Base-by-base conservation (phyloP, 2,113 vertebrate genomes). In the Laterallus jamaicensis region DNA sequence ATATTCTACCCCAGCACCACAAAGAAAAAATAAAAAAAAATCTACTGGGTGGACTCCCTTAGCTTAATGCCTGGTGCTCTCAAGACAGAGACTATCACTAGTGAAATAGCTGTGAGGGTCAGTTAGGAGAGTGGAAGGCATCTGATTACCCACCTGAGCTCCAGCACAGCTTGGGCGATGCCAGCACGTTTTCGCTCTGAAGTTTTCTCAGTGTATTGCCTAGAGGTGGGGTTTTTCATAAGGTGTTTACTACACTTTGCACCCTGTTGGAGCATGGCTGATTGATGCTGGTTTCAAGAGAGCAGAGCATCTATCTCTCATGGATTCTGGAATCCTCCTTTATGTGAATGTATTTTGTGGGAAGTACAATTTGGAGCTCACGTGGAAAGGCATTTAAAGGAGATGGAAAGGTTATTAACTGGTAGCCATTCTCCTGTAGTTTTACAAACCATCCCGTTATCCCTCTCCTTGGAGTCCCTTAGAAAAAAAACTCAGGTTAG, bases 361-460 rank as follows among this genome's bases (percentile, higher is more conserved):
- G 60, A 88, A 86, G 37, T 49, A 54, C 21, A 69, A 69, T 73
- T 76, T 6, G 7, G 75, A 88, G 50, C 9, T 86, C 35, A 58
- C 25, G 7, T 7, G 11, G 37, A 66, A 44, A 88, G 18, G 29
- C 31, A 25, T 78, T 67, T 77, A 66, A 77, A 92, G 70, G 58
- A 85, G 31, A 71, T 74, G 35, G 21, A 88, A 85, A 55, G 49
- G 26, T 75, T 88, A 81, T 76, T 74, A 68, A 80, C 73, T 90
- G 0, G 0, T 32, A 68, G 47, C 42, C 55, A 19, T 84, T 91
- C 56, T 78, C 24, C 12, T 32, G 0, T 74, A 50, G 70, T 91
- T 92, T 86, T 62, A 92, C 35, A 93, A 92, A 83, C 13, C 28
- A 52, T 69, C 15, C 40, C 62, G 35, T 66, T 86, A 79, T 2